Conservation (phyloP, 2,888 invertebrate species). For the Pseudococcus viburni region DNA sequence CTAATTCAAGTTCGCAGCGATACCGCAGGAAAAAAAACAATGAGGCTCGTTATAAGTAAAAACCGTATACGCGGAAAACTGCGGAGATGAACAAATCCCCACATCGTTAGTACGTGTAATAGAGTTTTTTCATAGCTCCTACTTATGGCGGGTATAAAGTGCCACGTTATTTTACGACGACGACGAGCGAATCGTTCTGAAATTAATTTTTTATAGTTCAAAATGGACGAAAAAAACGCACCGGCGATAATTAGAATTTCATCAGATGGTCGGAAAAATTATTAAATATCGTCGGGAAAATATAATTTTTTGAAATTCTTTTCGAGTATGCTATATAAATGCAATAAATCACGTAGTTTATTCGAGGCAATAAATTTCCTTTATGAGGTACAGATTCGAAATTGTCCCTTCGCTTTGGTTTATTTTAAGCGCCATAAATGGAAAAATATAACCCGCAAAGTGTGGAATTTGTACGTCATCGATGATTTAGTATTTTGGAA, state of each 20-base stretch:
- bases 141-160: neutral
- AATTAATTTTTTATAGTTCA: constrained; percentile 23
- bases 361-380: constrained; percentile 22
- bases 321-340: constrained; percentile 7
- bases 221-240: neutral
- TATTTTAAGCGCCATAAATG: constrained; percentile 38
- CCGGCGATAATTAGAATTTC: constrained; percentile 13
- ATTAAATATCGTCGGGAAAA: constrained; percentile 5
- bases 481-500: constrained; percentile 41
- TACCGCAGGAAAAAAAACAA: neutral
- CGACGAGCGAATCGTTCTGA: neutral
- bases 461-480: constrained; percentile 36
- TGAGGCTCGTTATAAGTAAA: neutral
- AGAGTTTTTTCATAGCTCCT: neutral
- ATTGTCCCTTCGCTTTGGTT: constrained; percentile 38
- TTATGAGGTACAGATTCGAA: constrained; percentile 41
- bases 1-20: neutral
- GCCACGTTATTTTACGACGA: too few relatives aligned
- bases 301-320: constrained; percentile 40
- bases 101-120: neutral
- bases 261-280: neutral
- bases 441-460: constrained; percentile 42
- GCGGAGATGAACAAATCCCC: neutral
- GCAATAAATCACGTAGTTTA: constrained; percentile 43
- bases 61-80: neutral